A percentile compares a stretch with the other conserved stretches of the same genome.
Conservation (phyloP, 2,113 vertebrate genomes). For the Takifugu flavidus region DNA sequence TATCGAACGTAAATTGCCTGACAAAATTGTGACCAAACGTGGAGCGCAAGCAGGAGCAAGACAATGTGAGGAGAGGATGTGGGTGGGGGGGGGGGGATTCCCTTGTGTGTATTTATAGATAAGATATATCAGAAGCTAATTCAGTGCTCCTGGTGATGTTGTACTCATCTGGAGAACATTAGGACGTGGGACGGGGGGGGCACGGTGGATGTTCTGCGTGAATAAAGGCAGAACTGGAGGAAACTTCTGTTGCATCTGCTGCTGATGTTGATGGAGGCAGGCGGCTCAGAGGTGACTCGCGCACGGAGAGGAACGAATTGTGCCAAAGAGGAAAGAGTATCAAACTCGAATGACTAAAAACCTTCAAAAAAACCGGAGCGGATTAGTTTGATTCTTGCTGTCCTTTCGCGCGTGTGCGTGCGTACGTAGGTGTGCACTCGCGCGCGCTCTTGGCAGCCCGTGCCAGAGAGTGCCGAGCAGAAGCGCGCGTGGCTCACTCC, state of each 20-base stretch:
- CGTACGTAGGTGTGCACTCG: constrained; percentile 1
- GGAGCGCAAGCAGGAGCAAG: constrained; percentile 21
- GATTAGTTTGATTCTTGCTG: no score
- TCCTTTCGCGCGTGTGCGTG: no score
- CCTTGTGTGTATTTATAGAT: constrained; percentile 66
- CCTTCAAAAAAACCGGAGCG: no score
- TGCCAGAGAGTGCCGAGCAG: constrained; percentile 28
- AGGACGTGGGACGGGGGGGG: background rate
- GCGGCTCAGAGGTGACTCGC: no score
- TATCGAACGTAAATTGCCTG: constrained; percentile 44
- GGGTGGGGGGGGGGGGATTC: constrained; percentile 2
- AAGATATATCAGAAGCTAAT: constrained; percentile 53
- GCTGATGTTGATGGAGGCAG: no score
- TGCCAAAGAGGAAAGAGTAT: no score
- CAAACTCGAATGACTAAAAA: no score
- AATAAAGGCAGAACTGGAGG: no score
- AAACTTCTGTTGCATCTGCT: no score
- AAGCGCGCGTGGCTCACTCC: constrained; percentile 49
- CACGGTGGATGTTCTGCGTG: no score
- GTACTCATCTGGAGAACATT: constrained; percentile 45
- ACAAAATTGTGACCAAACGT: constrained; percentile 54
- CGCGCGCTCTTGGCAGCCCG: constrained; percentile 10
- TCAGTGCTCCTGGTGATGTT: constrained; percentile 47
- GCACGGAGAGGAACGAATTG: no score
- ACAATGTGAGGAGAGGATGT: constrained; percentile 17